Base-by-base conservation (phyloP, 2,888 invertebrate species). In the Pseudanteris insignis region DNA sequence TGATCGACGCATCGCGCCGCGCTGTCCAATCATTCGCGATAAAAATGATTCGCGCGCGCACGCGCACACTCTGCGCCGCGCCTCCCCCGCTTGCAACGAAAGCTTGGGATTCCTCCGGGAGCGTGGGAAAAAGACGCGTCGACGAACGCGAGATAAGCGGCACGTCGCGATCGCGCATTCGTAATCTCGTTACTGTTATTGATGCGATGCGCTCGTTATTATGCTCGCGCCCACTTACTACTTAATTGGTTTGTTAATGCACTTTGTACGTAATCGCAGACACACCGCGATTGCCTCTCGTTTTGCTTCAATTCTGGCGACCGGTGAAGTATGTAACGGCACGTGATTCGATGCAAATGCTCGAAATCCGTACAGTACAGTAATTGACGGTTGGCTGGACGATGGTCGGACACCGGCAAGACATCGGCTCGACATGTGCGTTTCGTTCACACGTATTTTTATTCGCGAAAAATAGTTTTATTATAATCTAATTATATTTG, bases 201-300 rank as follows among this genome's bases (percentile, higher is more conserved):
- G 53, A 57, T 47, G 57, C 57, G 47, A 14, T 30, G 46, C 46
- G 46, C 40, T 51, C 41, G 26, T 60, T 57, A 57, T 57, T 57
- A 57, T 58, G 53, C 62, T 53, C 21, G 24, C 47, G 44, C 53
- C 57, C 47, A 15, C 44, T 53, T 47, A 38, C 44, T 46, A 7
- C 53, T 62, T 62, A 55, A 62, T 51, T 55, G 61, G 41, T 61
- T 47, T 62, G 55, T 55, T 51, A 55, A 57, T 62, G 55, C 51
- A 41, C 51, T 51, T 51, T 51, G 30, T 53, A 47, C 55, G 55
- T 62, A 51, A 38, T 51, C 47, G 36, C 36, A 55, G 46, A 51
- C 62, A 18, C 34, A 34, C 48, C 62, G 50, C 50, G 46, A 32
- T 33, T 51, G 26, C 38, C 43, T 41, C 26, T 48, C 38, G 21